A percentile compares a stretch with the other conserved stretches of the same genome.
These are phyloP conservation scores for Syrista parreyssii DNA, from an alignment of 2,888 invertebrate genomes.

Conservation along the genomic window DNA sequence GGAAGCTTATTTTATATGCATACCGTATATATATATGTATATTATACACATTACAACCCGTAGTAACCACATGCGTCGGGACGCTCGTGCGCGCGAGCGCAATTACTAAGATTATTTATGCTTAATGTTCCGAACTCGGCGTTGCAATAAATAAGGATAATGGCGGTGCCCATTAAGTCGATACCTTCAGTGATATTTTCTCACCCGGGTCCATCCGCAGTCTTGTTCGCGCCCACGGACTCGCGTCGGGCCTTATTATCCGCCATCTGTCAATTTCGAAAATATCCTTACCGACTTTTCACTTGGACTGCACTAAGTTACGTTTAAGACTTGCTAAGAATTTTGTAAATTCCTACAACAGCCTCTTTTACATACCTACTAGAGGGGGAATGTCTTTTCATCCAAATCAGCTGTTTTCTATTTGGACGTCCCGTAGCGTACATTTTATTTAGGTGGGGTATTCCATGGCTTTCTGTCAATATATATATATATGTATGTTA, in stretches of 20 bases:
- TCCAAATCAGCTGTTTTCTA: not conserved
- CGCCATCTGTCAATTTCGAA: constrained; percentile 51
- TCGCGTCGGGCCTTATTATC: constrained; percentile 44
- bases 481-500: not conserved
- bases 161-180: constrained; percentile 58
- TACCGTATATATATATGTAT: not conserved
- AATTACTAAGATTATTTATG: constrained; percentile 55
- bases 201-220: constrained; percentile 54
- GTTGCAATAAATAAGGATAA: constrained; percentile 57
- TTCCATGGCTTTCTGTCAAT: not conserved
- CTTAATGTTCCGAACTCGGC: constrained; percentile 46
- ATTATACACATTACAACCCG: not conserved
- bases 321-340: not conserved
- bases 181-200: constrained; percentile 62
- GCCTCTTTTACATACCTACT: not conserved
- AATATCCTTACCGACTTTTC: not conserved
- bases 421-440: not conserved
- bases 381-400: not conserved
- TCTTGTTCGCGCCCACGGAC: constrained; percentile 57
- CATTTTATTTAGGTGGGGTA: not conserved
- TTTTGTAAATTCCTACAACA: not conserved
- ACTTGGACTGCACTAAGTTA: not conserved
- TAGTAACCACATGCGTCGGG: not conserved
- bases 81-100: constrained; percentile 26
- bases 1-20: not conserved